These are phyloP conservation scores for Menidia beryllina DNA, from an alignment of 2,113 vertebrate species.

Conservation along the genomic window DNA sequence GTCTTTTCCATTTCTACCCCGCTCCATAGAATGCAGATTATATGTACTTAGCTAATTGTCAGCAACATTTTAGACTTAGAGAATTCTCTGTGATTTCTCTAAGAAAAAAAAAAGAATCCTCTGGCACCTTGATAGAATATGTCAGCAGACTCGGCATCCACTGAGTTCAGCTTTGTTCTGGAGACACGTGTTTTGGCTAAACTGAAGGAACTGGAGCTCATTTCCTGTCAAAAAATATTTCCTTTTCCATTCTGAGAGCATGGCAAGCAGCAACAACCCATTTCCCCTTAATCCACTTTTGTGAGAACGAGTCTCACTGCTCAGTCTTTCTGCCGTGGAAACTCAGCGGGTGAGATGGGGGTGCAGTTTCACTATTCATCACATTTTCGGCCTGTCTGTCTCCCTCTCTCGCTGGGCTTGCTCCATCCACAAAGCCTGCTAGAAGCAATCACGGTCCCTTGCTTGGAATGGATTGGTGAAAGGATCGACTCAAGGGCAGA, in stretches of 20 bases:
- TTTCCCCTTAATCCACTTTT: constrained; percentile 72
- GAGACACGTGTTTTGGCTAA: constrained; percentile 21
- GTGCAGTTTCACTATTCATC: constrained; percentile 42
- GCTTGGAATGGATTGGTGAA: constrained; percentile 43
- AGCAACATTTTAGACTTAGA: no score
- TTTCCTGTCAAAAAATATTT: constrained; percentile 57
- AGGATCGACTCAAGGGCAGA: constrained; percentile 71
- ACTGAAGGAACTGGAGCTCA: constrained; percentile 42
- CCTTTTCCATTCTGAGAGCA: constrained; percentile 49
- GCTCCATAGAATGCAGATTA: constrained; percentile 1
- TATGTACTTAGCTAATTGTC: background rate
- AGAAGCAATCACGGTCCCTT: constrained; percentile 66
- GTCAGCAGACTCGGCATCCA: no score
- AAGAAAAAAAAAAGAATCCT: constrained; percentile 10
- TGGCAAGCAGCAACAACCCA: constrained; percentile 50
- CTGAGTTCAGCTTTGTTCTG: constrained; percentile 9
- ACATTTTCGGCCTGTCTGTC: constrained; percentile 55
- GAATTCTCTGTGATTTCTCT: no score
- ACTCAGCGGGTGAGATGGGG: constrained; percentile 8
- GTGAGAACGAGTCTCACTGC: constrained; percentile 52
- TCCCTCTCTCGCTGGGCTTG: constrained; percentile 27
- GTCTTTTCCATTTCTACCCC: background rate
- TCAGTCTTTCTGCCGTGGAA: constrained; percentile 44
- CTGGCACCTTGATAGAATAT: background rate
- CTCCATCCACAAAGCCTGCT: constrained; percentile 65